Conservation (phyloP, 2,797 vertebrate species). For the Vipera latastei region DNA sequence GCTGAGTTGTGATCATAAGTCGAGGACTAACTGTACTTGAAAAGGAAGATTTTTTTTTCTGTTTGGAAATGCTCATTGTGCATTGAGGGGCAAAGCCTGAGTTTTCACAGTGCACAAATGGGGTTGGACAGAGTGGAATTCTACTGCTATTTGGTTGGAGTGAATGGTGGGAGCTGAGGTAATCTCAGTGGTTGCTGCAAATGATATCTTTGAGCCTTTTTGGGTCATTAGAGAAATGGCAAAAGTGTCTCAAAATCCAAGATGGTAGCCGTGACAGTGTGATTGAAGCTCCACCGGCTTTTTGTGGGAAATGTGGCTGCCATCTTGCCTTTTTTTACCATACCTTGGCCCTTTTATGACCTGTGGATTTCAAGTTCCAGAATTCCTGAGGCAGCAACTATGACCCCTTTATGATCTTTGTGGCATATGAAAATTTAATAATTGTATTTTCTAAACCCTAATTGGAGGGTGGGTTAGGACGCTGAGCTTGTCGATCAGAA, state of each 20-base stretch:
- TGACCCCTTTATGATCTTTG: background rate
- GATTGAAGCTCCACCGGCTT: background rate
- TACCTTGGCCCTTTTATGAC: background rate
- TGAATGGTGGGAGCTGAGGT: background rate
- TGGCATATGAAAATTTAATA: too few relatives aligned
- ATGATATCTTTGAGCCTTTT: background rate
- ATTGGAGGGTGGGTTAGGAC: too few relatives aligned
- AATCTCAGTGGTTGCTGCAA: background rate
- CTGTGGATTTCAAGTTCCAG: background rate
- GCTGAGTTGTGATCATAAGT: background rate
- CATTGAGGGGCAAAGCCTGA: background rate
- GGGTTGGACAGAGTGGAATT: background rate
- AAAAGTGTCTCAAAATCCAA: background rate
- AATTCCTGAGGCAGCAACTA: background rate
- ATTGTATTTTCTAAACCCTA: too few relatives aligned
- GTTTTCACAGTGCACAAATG: background rate
- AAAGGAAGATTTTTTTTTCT: background rate
- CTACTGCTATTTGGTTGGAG: background rate
- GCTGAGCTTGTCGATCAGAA: too few relatives aligned
- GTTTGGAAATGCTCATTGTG: background rate
- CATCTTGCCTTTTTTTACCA: background rate
- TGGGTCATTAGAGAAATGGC: background rate
- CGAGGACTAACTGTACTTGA: background rate
- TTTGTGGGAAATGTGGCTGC: background rate
- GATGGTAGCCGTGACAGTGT: background rate